Evolutionary conservation across 2,888 invertebrate species (phyloP), one percentile per base, ranked within the genome.

Genomic region (Clostera curtula): DNA sequence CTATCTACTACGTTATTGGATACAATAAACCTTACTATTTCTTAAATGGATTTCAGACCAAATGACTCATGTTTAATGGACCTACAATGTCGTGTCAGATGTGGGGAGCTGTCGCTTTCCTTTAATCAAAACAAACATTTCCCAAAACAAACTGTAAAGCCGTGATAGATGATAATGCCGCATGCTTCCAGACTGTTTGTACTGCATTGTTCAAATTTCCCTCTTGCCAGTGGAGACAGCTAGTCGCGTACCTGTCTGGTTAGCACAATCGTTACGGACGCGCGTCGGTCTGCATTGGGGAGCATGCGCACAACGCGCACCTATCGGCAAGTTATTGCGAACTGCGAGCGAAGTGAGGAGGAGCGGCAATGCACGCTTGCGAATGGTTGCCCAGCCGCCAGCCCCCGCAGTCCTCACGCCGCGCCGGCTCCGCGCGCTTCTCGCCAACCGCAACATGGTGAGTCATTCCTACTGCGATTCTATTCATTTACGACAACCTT

Each of bases 401-500:
- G n/a, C n/a, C 53, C 56, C 56, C 56, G 55, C 49, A 52, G 49
- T 53, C 56, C 46, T 43, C 54, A 43, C 64, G 50, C 69, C 66
- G 60, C 79, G 77, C 70, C 72, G 73, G 71, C 64, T 69, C 68
- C 59, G 71, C 61, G 71, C 79, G 73, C 82, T 72, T 61, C 67
- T 62, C 75, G 59, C 62, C 61, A 70, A 65, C 76, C 74, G 74
- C 79, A 80, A 62, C 74, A 83, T 83, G 83, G 83, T 83, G 83
- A 83, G 83, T 83, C 82, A 82, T 63, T 64, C 45, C 63, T 57
- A 68, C 66, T 73, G 75, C 73, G 64, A 77, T 79, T 69, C 75
- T 70, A 75, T 72, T 68, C 67, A 66, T 67, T 71, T 71, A 60
- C 50, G 56, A 56, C 60, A 60, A 65, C 65, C 67, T 70, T 65